Base-by-base conservation (phyloP, 2,888 invertebrate species). In the Aphrophora alni region DNA sequence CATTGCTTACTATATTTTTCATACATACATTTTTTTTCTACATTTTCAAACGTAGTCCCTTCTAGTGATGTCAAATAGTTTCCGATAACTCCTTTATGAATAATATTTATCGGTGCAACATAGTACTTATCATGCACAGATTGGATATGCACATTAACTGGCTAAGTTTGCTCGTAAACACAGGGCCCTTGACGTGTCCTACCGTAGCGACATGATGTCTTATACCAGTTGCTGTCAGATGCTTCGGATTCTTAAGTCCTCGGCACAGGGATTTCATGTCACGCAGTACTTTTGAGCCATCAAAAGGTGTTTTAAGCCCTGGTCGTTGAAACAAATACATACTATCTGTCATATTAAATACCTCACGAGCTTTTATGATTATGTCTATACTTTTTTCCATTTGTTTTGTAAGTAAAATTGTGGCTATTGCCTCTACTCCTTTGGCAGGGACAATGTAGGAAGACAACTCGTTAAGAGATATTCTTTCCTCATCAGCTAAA, bases 131-230 rank as follows among this genome's bases (percentile, higher is more conserved):
- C n/a, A n/a, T n/a, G n/a, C n/a, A n/a, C n/a, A 33, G 8, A 33
- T 33, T 73, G 73, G 14, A 27, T 73, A 28, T 73, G 73, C 73
- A 73, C 73, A 73, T 73, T 5, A 27, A 73, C 25, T 73, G n/a
- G 38, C 73, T 73, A 10, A 73, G 73, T 27, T 73, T 73, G 14
- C 25, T 12, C n/a, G 73, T 73, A 27, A 73, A 73, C 28, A 21
- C 24, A 25, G 73, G 73, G 14, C 73, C 73, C 24, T 71, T 71
- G 17, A 71, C 17, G 38, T 73, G 26, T 14, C 73, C 73, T 73
- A 24, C 25, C 14, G 73, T 73, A 14, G 73, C 73, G 21, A 73
- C 73, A 27, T 73, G n/a, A 73, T 73, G 73, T 17, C 73, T 73
- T 38, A 73, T 5, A 24, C 73, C 73, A 27, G n/a, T 73, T 17